These are phyloP conservation scores for Eremophila alpestris DNA, from an alignment of 2,797 vertebrate species.

Conservation along the genomic window DNA sequence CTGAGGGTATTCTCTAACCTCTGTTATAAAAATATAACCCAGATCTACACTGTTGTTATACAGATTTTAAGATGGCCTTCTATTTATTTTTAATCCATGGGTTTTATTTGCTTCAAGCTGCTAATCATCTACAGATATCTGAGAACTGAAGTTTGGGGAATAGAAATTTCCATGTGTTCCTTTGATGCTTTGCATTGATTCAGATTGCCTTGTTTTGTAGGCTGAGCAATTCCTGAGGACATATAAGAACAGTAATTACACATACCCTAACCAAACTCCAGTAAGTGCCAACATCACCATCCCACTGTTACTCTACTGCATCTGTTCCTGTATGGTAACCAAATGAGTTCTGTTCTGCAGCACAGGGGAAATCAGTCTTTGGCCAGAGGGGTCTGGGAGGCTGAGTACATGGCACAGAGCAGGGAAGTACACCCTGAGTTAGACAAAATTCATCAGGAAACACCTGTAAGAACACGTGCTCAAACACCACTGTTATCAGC, in stretches of 20 bases:
- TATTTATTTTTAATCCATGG: neutral
- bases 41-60: neutral
- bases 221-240: slow-evolving; percentile 72
- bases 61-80: neutral
- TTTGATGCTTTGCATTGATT: slow-evolving; percentile 16
- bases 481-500: neutral
- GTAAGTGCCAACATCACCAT: slow-evolving; percentile 7
- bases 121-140: neutral
- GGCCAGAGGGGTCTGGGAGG: neutral
- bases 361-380: neutral
- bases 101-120: neutral
- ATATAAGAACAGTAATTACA: slow-evolving; percentile 72
- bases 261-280: slow-evolving; percentile 22
- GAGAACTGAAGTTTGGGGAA: neutral
- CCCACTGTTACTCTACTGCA: neutral
- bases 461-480: neutral
- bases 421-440: neutral
- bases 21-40: neutral
- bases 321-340: neutral
- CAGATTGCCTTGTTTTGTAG: slow-evolving; percentile 50
- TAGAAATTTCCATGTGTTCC: neutral
- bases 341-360: neutral
- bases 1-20: neutral
- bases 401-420: neutral
- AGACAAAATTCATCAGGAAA: neutral